Evolutionary conservation across 2,888 invertebrate genomes (phyloP), one percentile per base, ranked within the genome.

Genomic region (Amphiduros pacificus): DNA sequence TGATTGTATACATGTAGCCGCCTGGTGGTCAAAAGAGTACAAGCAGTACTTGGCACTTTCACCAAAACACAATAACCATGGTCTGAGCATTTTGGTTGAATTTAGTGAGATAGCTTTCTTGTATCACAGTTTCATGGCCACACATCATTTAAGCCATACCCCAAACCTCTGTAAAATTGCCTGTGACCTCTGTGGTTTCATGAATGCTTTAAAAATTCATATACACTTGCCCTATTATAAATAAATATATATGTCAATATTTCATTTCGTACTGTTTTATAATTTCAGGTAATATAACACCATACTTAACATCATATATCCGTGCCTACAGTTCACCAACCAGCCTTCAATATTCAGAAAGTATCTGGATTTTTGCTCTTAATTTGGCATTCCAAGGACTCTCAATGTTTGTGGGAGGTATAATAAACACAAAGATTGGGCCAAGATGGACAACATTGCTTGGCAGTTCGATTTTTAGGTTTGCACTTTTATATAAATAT

Each of bases 381-480:
- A 63, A 65, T 5, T 58, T 67, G 41, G 59, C 69, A 31, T 65
- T 67, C 49, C 74, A 76, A 65, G 77, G 79, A 4, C 26, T 69
- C 14, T 64, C 71, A 31, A 76, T 79, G 75, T 65, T 68, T 11
- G 40, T 73, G 48, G 76, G 76, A 9, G 78, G 79, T 0, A 28
- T 74, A 17, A 49, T 79, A 36, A 74, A 75, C 48, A 58, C 62
- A 22, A 65, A 62, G 50, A 52, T 76, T 6, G 79, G 77, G 6
- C 65, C 74, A 6, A 62, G 71, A 44, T 55, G 68, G n/a, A 74
- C 75, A 14, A 69, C 73, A 55, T 63, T 73, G 6, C 22, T 74
- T 22, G 77, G 78, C 9, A 72, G 71, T 44, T 29, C 63, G 9
- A 59, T 77, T 2, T 69, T 75, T 59, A 75, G 74, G 77, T 77